Evolutionary conservation across 2,113 vertebrate species (phyloP), one percentile per base, ranked within the genome.

Genomic region (Tichodroma muraria): DNA sequence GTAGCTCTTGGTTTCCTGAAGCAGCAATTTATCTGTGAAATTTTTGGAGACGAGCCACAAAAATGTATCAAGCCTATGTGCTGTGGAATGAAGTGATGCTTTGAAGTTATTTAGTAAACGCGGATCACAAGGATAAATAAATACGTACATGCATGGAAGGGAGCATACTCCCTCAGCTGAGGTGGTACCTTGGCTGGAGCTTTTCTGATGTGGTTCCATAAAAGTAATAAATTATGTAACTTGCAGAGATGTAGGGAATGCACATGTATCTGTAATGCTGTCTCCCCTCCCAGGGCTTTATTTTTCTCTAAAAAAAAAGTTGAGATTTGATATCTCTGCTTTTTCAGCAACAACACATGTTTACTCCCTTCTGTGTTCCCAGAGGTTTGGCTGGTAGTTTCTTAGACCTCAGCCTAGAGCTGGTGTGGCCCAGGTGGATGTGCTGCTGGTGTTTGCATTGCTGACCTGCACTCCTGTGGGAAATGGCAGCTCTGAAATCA

Each of bases 171-270:
- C 38, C 50, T 87, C 70, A 37, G 72, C 21, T 90, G 57, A 84
- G 77, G 47, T 78, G 37, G 53, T 73, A n/a, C 27, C 24, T 64
- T 42, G 47, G 31, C 76, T 57, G 66, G 50, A 81, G 47, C 42
- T 59, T 92, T 87, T 91, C 71, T 93, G 79, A 85, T 92, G 87
- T 89, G 90, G 71, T 85, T 95, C 54, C 38, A 11, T 60, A 21
- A 68, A 64, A 38, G 25, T 53, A 83, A 20, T 45, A 86, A 85
- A 14, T 37, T 13, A 35, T 50, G 25, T 57, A 50, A 70, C 31
- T 73, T 77, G 80, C 27, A 17, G 28, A 73, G 75, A 23, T 37
- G 25, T 11, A 33, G 68, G 56, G 82, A 88, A 44, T 37, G 23
- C n/a, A 38, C 6, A 1, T 13, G 37, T 63, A 37, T 53, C 42